Evolutionary conservation across 2,888 invertebrate species (phyloP).

Genomic region (Pandemis cinnamomeana): DNA sequence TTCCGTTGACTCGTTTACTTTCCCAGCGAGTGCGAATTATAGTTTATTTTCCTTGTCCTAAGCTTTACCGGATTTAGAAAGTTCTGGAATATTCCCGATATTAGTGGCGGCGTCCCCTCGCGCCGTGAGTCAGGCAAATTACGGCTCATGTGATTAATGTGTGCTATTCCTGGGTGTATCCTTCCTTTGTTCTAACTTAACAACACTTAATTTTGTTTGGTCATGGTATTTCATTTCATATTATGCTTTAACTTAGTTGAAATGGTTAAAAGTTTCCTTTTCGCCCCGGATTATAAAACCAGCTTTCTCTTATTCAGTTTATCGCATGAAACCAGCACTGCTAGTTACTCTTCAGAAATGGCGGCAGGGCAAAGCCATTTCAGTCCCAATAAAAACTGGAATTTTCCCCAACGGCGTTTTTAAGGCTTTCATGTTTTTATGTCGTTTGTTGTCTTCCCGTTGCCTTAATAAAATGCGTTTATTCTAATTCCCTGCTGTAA

Average conservation of each 20-base stretch:
- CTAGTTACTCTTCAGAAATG: conserved; percentile 24
- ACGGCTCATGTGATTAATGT: conserved; percentile 80
- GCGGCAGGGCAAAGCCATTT: conserved; percentile 34
- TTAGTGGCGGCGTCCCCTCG: conserved; percentile 73
- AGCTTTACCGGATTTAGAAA: conserved; percentile 78
- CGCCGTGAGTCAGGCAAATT: conserved; percentile 82
- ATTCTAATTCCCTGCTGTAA: neutral
- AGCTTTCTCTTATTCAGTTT: conserved; percentile 17
- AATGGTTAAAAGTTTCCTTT: neutral
- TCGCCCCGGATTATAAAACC: conserved; percentile 10
- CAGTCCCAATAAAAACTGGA: conserved; percentile 34
- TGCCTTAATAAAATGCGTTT: conserved; percentile 25
- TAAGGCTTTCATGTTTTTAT: conserved; percentile 33
- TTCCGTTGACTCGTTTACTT: conserved; percentile 33
- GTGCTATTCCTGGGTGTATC: conserved; percentile 73
- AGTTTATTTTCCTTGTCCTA: conserved; percentile 66
- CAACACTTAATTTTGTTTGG: conserved; percentile 47
- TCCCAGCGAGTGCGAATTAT: conserved; percentile 45
- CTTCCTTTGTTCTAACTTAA: conserved; percentile 66
- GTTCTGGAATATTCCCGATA: conserved; percentile 59
- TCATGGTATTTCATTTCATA: conserved; percentile 17
- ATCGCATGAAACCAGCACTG: conserved; percentile 31
- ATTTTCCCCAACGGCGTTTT: conserved; percentile 35
- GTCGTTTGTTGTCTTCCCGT: conserved; percentile 26
- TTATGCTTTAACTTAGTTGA: neutral